Conservation (phyloP, 2,797 vertebrate genomes). For the Oreochromis grahami region DNA sequence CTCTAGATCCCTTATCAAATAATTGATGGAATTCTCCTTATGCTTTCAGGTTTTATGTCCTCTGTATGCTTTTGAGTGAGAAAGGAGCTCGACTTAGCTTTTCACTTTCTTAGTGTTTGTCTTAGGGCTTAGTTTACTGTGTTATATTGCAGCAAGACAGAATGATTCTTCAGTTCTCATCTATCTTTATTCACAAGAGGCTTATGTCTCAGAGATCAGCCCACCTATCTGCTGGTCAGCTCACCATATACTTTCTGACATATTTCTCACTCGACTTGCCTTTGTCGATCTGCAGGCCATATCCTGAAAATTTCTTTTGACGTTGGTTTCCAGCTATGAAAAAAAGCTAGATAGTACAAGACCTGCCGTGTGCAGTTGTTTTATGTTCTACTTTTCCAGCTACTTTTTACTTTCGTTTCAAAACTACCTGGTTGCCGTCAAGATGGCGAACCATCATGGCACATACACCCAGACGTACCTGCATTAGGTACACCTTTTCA, state of each 20-base stretch:
- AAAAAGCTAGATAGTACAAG: slow-evolving; percentile 3
- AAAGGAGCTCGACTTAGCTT: background rate
- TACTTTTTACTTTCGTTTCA: background rate
- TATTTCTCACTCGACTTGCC: slow-evolving; percentile 19
- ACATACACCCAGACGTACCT: background rate
- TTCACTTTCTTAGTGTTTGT: slow-evolving; percentile 1
- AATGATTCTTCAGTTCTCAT: slow-evolving; percentile 30
- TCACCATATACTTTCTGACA: slow-evolving; percentile 18
- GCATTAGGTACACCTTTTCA: background rate
- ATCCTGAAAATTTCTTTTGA: slow-evolving; percentile 6
- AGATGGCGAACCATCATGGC: background rate
- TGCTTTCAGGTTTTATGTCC: slow-evolving; percentile 25
- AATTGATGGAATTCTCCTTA: slow-evolving; percentile 46
- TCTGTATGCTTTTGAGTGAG: slow-evolving; percentile 9
- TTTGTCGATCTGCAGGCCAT: slow-evolving; percentile 41
- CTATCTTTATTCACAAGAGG: slow-evolving; percentile 44
- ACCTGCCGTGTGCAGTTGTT: slow-evolving; percentile 5
- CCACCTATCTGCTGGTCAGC: slow-evolving; percentile 16
- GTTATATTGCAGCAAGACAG: slow-evolving; percentile 3
- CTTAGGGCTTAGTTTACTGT: slow-evolving; percentile 18
- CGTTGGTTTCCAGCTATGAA: slow-evolving; percentile 1
- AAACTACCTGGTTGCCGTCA: background rate
- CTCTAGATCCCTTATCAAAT: slow-evolving; percentile 61
- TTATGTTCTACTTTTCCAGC: background rate
- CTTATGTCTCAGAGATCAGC: slow-evolving; percentile 11